phyloP scores from a whole-genome alignment of 2,113 vertebrate genomes.

The Cyphomyrus plagiostoma region DNA sequence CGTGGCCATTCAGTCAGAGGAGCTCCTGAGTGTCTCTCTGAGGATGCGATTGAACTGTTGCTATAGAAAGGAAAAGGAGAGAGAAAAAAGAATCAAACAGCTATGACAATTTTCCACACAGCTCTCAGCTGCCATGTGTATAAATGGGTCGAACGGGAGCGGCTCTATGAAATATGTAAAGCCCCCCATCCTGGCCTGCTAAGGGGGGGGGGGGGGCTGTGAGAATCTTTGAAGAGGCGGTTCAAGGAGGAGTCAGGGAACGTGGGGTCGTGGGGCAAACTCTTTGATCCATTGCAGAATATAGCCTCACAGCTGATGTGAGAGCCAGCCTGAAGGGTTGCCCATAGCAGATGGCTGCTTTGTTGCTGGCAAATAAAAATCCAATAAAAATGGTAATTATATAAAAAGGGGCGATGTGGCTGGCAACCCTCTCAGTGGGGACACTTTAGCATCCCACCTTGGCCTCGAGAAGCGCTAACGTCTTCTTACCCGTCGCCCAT shows the following conservation, averaged over 20 bases:
- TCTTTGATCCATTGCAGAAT: conserved; percentile 49
- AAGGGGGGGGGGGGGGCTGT: conserved; percentile 4
- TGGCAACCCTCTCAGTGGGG: conserved; percentile 44
- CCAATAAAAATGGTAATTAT: conserved; percentile 77
- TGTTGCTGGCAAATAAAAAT: conserved; percentile 68
- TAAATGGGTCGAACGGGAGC: conserved; percentile 18
- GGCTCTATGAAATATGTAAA: conserved; percentile 30
- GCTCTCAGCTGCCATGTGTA: conserved; percentile 6
- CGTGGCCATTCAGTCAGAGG: neutral
- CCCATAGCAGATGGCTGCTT: conserved; percentile 64
- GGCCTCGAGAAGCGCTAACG: conserved; percentile 51
- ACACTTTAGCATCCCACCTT: conserved; percentile 27
- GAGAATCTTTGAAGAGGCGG: conserved; percentile 28
- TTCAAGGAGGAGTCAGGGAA: conserved; percentile 25
- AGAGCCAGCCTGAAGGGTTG: conserved; percentile 46
- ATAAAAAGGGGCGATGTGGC: conserved; percentile 53
- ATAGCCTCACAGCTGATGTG: conserved; percentile 54
- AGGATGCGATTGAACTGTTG: conserved; percentile 14
- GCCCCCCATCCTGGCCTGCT: neutral
- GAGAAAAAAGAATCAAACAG: neutral
- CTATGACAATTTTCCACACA: conserved; percentile 24
- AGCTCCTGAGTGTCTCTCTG: conserved; percentile 9
- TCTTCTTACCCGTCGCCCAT: neutral
- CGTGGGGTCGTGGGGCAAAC: neutral
- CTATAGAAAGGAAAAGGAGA: neutral